Evolutionary conservation across 2,797 vertebrate genomes (phyloP).

Genomic region (Diceros bicornis): DNA sequence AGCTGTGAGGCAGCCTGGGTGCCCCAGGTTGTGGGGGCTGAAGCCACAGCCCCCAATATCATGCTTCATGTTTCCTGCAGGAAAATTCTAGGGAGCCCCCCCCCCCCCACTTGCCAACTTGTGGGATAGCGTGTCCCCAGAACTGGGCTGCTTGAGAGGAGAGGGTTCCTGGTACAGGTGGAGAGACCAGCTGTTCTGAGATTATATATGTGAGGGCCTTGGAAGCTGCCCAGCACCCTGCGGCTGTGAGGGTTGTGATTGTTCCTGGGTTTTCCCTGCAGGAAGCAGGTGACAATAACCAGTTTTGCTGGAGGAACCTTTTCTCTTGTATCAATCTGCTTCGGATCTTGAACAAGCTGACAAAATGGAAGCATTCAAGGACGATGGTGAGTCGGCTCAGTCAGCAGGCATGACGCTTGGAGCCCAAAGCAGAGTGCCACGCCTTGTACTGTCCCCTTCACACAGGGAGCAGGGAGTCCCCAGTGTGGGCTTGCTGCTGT

Average conservation of each 20-base stretch:
- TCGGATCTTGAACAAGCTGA: conserved; percentile 98
- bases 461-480: background rate
- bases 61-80: background rate
- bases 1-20: background rate
- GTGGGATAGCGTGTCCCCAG: background rate
- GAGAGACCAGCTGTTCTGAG: background rate
- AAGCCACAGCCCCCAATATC: background rate
- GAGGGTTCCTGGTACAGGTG: background rate
- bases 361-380: conserved; percentile 99
- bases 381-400: conserved; percentile 93
- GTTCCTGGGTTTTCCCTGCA: conserved; percentile 81
- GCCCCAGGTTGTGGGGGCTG: no score
- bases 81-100: background rate
- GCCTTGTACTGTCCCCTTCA: rapidly evolving
- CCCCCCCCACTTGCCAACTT: background rate
- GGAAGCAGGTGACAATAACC: conserved; percentile 99
- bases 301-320: conserved; percentile 99
- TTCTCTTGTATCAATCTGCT: conserved; percentile 99
- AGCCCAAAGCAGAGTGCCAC: background rate
- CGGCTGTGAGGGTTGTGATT: background rate
- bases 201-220: rapidly evolving
- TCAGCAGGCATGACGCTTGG: background rate
- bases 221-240: background rate
- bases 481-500: background rate
- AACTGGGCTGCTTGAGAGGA: background rate